Base-by-base conservation (phyloP, 2,113 vertebrate genomes). In the Carassius auratus region DNA sequence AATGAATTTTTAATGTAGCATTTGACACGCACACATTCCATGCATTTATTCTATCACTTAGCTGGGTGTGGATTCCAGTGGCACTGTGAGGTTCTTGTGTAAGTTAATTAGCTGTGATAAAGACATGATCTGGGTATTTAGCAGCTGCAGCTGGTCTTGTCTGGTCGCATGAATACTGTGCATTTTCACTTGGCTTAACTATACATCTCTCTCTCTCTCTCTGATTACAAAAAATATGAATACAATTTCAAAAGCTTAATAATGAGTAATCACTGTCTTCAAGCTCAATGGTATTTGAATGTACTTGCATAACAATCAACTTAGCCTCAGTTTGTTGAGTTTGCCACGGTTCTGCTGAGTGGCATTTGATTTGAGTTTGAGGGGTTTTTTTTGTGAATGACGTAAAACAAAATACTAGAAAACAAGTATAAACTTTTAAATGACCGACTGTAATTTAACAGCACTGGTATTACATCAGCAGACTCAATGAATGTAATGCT, bases 71-170 rank as follows among this genome's bases (percentile, higher is more conserved):
- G 52, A 50, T 68, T 68, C 38, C 79, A 81, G n/a, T 52, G 42
- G 78, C 38, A 64, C 36, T 79, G 62, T 59, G 42, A 19, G 30
- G 19, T 8, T 55, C 59, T 81, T 84, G 78, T 78, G 45, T 38
- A 17, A 57, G 71, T 83, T 45, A 88, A 76, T 73, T 33, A 82
- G 68, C 8, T 55, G 71, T 61, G 73, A 83, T 71, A 69, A 84
- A 88, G 76, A 85, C 79, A 73, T 69, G 36, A 83, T 80, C 78
- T 87, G 78, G 48, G 79, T 75, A 76, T 86, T 83, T 71, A 79
- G 62, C 86, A 85, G 81, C 87, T 90, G 85, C 62, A 59, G 71
- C 21, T 26, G 17, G 57, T 82, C 83, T 87, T 73, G 75, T 50
- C 80, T 38, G 36, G 36, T 38, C 36, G 36, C 15, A 19, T 19